A percentile compares a stretch with the other conserved stretches of the same genome.
Evolutionary conservation across 2,888 invertebrate genomes (phyloP).

Genomic region (Pterostichus madidus): DNA sequence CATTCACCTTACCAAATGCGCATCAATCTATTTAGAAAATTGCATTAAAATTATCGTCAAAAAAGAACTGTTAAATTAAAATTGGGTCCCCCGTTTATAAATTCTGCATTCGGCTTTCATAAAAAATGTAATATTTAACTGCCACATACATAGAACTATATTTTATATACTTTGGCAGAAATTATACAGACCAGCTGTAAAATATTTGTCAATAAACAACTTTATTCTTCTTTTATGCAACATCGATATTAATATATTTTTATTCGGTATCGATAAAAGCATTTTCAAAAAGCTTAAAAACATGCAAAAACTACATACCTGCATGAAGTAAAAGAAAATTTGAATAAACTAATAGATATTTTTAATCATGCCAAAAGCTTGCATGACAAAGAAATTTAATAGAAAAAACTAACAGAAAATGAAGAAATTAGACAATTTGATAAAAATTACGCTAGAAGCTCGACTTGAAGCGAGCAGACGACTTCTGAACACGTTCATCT

Average conservation of each 20-base stretch:
- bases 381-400: conserved; percentile 53
- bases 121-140: conserved; percentile 18
- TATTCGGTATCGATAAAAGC: conserved; percentile 11
- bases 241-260: conserved; percentile 33
- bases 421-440: conserved; percentile 30
- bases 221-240: background rate
- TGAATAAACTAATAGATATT: conserved; percentile 15
- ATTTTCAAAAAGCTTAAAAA: conserved; percentile 49
- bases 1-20: conserved; percentile 55
- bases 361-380: conserved; percentile 59
- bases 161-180: conserved; percentile 39
- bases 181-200: conserved; percentile 63
- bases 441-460: conserved; percentile 48
- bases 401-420: conserved; percentile 29
- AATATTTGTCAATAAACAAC: conserved; percentile 25
- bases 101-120: conserved; percentile 36
- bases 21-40: conserved; percentile 17
- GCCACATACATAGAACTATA: conserved; percentile 8
- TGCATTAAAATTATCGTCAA: conserved; percentile 37
- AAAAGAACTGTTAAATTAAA: conserved; percentile 9
- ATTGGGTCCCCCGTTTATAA: conserved; percentile 40
- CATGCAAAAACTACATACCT: conserved; percentile 66
- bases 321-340: conserved; percentile 24
- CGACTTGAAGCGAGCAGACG: conserved; percentile 53
- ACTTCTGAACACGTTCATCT: conserved; percentile 54